Evolutionary conservation across 2,888 invertebrate species (phyloP).

Genomic region (Himalopsyche japonica): DNA sequence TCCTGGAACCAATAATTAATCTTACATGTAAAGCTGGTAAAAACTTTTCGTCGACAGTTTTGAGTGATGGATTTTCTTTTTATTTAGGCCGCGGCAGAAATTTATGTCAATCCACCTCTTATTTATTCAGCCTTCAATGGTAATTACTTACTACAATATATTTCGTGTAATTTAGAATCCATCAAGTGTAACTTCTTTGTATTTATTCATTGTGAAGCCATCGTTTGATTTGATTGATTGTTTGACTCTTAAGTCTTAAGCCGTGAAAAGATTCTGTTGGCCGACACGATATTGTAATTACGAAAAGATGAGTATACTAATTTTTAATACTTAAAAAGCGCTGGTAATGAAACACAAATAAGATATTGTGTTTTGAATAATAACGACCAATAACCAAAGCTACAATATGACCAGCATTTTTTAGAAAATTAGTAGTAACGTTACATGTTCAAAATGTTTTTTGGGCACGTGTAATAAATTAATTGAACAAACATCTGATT

Average conservation of each 20-base stretch:
- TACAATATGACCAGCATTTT: no score
- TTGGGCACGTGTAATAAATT: no score
- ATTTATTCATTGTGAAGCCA: not conserved
- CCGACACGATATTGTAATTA: not conserved
- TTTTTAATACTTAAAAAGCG: no score
- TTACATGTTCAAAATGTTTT: no score
- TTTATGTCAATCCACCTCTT: not conserved
- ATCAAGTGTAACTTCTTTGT: not conserved
- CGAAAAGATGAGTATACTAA: not conserved
- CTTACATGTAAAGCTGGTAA: not conserved
- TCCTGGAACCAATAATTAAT: not conserved
- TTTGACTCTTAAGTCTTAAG: not conserved
- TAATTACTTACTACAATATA: not conserved
- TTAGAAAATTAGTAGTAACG: no score
- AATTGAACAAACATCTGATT: no score
- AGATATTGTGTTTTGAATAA: no score
- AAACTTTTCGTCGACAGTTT: conserved; percentile 4
- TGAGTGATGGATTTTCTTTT: conserved; percentile 6
- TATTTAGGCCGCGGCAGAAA: not conserved
- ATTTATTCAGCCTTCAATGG: not conserved
- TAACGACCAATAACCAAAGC: no score
- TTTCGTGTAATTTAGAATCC: not conserved
- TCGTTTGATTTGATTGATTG: not conserved
- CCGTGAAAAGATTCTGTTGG: not conserved
- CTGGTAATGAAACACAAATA: no score